Evolutionary conservation across 2,888 invertebrate genomes (phyloP), one percentile per base, ranked within the genome.

Genomic region (Erebia ligea): DNA sequence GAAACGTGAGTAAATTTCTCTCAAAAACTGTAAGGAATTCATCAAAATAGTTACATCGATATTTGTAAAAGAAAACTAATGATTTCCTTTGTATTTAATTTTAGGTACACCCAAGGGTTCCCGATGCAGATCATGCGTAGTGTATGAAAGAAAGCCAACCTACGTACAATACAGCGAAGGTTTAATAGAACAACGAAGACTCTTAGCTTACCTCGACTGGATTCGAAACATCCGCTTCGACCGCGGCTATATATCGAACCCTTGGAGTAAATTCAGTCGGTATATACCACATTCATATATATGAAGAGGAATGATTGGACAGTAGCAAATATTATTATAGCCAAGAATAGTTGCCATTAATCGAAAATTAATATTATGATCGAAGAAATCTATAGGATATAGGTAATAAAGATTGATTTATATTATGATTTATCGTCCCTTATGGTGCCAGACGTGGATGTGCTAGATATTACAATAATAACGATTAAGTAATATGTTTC

Each of bases 171-270:
- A 25, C 1, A 58, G 66, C 70, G 70, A 70, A 70, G 67, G 61
- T 65, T 50, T 54, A 68, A 21, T 21, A n/a, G 67, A 67, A 56
- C 69, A 70, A n/a, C 67, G 58, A 58, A 57, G 52, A 11, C 58
- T 68, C n/a, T 62, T 56, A 21, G 54, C 59, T 15, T 68, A 48
- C 17, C 64, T 61, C 17, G 61, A 62, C 64, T 65, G 65, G 50
- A 65, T 70, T 48, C 67, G 67, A 25, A 67, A 11, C 25, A 45
- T 58, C 13, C 57, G 48, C 67, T 58, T 25, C 17, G 48, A 67
- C 9, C 42, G 45, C 58, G 67, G 67, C 48, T 67, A 67, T 17
- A 17, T 10, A 25, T 58, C 15, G 21, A n/a, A 58, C 25, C 58
- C 62, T 8, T 62, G 62, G 62, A 19, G 48, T 5, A 21, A 48